Percentiles rank a stretch among this genome's conserved stretches.
Evolutionary conservation across 1,140 invertebrate genomes (phyloP).

Genomic region (Heliconius congener): DNA sequence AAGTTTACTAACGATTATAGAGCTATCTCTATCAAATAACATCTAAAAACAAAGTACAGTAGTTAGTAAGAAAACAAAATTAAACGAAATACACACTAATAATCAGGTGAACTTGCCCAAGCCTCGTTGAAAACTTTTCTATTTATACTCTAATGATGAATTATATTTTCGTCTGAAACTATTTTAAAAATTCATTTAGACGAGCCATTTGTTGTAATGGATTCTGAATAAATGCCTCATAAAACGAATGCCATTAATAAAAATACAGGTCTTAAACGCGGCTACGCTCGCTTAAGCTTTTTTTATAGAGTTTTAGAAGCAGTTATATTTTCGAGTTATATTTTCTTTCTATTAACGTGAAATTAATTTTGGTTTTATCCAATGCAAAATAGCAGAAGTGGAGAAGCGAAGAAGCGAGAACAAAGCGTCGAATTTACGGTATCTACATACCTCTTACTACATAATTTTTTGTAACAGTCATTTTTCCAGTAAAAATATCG

Average conservation of each 20-base stretch:
- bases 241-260: not conserved
- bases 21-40: slow-evolving; percentile 31
- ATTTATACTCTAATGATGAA: not conserved
- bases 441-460: too few species aligned
- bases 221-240: not conserved
- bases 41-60: slow-evolving; percentile 22
- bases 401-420: too few species aligned
- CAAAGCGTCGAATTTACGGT: too few species aligned
- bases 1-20: slow-evolving; percentile 28
- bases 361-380: too few species aligned
- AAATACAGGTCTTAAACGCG: not conserved
- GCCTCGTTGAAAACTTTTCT: not conserved
- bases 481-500: too few species aligned
- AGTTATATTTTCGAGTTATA: too few species aligned
- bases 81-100: not conserved
- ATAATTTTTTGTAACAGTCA: too few species aligned
- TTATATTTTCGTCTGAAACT: not conserved
- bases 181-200: not conserved
- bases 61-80: not conserved
- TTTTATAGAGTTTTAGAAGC: too few species aligned
- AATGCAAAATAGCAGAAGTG: too few species aligned
- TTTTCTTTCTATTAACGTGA: too few species aligned
- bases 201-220: not conserved
- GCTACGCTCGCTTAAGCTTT: too few species aligned
- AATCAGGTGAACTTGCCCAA: not conserved